Percentiles rank a stretch among this genome's conserved stretches.
These are phyloP conservation scores for Gadus macrocephalus DNA, from an alignment of 2,113 vertebrate genomes.

Conservation along the genomic window DNA sequence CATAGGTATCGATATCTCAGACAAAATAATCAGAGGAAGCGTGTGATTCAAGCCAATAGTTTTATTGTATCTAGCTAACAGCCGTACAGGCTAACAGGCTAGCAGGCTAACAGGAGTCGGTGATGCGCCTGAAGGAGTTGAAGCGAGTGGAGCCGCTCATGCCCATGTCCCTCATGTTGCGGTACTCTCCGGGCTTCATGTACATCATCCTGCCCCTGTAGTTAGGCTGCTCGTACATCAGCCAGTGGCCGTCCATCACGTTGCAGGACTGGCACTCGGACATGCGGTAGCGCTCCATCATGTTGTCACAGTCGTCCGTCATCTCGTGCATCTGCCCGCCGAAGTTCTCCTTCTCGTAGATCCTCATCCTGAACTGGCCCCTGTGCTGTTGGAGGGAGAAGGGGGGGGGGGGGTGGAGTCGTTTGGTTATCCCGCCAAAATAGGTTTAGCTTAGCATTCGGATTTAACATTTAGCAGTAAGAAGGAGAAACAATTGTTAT, in stretches of 20 bases:
- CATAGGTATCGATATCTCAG: too few species aligned
- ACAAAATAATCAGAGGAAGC: too few species aligned
- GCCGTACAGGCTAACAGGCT: too few species aligned
- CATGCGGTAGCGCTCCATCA: constrained; percentile 59
- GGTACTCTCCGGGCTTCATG: constrained; percentile 63
- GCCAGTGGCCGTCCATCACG: constrained; percentile 71
- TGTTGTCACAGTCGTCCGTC: constrained; percentile 54
- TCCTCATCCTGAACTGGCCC: constrained; percentile 55
- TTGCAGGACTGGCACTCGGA: constrained; percentile 70
- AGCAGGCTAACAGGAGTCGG: too few species aligned
- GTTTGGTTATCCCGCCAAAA: too few species aligned
- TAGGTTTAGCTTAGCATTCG: too few species aligned
- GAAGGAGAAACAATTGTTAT: too few species aligned
- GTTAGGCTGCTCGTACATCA: constrained; percentile 65
- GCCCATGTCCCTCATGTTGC: constrained; percentile 42
- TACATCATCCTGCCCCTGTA: constrained; percentile 61
- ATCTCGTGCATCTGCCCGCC: constrained; percentile 46
- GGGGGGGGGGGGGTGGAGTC: too few species aligned
- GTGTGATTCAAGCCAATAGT: too few species aligned
- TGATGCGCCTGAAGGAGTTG: neutral
- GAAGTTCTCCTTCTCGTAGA: constrained; percentile 30
- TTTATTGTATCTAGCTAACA: too few species aligned
- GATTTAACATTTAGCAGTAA: too few species aligned
- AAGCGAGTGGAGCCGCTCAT: neutral
- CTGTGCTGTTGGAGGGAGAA: constrained; percentile 44